Base-by-base conservation (phyloP, 2,888 invertebrate genomes). In the Scelioninae gen. 2 region DNA sequence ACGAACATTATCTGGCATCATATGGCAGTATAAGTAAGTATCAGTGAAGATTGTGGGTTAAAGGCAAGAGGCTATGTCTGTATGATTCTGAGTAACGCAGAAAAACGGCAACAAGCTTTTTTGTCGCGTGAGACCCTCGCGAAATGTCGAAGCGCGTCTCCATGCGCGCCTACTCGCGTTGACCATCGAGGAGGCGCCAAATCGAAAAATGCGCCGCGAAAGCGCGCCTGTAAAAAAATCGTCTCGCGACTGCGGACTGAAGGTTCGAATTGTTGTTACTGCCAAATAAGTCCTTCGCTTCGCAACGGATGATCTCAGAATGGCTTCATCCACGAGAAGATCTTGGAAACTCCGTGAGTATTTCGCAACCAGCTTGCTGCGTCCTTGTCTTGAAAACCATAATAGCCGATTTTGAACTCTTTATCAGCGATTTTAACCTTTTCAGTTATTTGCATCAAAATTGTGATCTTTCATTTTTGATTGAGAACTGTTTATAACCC, bases 281-380 rank as follows among this genome's bases (percentile, higher is more conserved):
- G 81, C 84, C 83, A 84, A 84, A 84, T 85, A 84, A 85, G 83
- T 84, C 81, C 77, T 78, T 81, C 77, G 78, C 73, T 74, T 78
- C 78, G 75, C 77, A 76, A 81, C 77, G 77, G 74, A 75, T 77
- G 77, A 77, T 78, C 78, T 77, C 76, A 81, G 78, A 78, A 86
- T 86, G 86, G 86, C 86, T 81, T 84, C 90, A 81, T 87, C 87
- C 78, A 86, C 89, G 78, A 91, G 92, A 87, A 89, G 93, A 89
- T 92, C 93, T 88, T 93, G 93, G 93, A 93, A 93, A 89, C 89
- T 94, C 80, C 93, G 94, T 94, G 90, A 89, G 94, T 91, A 58
- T 61, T 45, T 65, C 41, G 52, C 72, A 68, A 75, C 35, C 33
- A 18, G 5, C 5, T 9, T 31, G 15, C 6, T 3, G n/a, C 53